Conservation (phyloP, 2,888 invertebrate species). For the Orthonychiurus folsomi region DNA sequence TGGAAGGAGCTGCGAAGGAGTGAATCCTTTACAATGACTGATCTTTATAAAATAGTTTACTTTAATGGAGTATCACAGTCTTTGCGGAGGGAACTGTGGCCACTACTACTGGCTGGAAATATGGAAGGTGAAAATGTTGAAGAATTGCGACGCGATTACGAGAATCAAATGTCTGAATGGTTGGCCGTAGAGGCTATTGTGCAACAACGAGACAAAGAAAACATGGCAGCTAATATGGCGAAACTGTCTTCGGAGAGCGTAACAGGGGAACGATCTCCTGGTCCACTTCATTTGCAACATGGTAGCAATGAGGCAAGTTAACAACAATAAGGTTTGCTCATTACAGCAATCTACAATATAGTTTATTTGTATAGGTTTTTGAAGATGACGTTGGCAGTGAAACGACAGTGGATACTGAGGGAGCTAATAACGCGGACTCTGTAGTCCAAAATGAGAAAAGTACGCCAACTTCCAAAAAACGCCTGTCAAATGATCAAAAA, state of each 20-base stretch:
- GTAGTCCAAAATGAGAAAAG: no score
- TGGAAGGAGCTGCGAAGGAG: constrained; percentile 60
- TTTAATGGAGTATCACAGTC: constrained; percentile 76
- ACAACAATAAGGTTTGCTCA: not conserved
- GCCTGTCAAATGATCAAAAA: constrained; percentile 9
- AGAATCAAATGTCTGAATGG: constrained; percentile 92
- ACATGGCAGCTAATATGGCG: constrained; percentile 73
- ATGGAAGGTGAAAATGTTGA: constrained; percentile 33
- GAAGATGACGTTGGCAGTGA: constrained; percentile 45
- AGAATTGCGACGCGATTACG: constrained; percentile 43
- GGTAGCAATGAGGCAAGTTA: constrained; percentile 47
- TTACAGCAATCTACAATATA: not conserved
- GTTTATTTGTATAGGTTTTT: constrained; percentile 46
- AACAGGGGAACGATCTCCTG: constrained; percentile 39
- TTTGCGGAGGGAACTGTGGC: constrained; percentile 54
- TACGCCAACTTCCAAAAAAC: constrained; percentile 20
- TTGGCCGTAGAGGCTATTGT: constrained; percentile 88
- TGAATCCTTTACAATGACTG: constrained; percentile 51
- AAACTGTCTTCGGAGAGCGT: constrained; percentile 67
- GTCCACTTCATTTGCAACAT: constrained; percentile 31
- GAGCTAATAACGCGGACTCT: no score
- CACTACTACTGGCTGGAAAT: constrained; percentile 35
- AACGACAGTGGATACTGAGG: no score
- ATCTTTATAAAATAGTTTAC: constrained; percentile 74
- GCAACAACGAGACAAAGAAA: constrained; percentile 67